Percentiles rank a stretch among this genome's conserved stretches.
Conservation (phyloP, 2,797 vertebrate genomes). For the Staurois parvus region DNA sequence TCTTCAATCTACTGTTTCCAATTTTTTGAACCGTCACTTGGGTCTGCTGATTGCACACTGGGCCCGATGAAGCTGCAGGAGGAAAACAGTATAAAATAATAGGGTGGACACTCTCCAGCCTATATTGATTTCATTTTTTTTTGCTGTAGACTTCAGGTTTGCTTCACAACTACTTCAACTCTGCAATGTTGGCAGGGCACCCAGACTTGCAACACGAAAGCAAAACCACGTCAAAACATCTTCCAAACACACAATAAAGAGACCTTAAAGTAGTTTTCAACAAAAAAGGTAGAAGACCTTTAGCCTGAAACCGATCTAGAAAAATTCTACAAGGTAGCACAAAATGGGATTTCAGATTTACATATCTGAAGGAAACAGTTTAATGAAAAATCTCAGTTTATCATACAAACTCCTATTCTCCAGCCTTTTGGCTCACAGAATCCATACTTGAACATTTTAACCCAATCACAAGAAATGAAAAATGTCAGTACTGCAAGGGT, state of each 20-base stretch:
- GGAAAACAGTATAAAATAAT: conserved; percentile 27
- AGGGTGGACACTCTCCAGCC: not conserved
- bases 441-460: too few relatives aligned
- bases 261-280: not conserved
- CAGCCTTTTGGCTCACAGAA: too few relatives aligned
- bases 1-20: conserved; percentile 98
- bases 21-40: conserved; percentile 98
- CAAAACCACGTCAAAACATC: not conserved
- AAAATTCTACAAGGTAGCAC: too few relatives aligned
- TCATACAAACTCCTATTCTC: too few relatives aligned
- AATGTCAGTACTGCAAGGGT: not conserved
- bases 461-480: too few relatives aligned
- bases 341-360: too few relatives aligned
- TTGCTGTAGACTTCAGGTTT: not conserved
- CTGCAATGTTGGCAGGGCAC: not conserved
- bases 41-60: conserved; percentile 98
- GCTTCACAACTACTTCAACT: not conserved
- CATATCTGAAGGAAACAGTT: too few relatives aligned
- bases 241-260: not conserved
- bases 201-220: not conserved
- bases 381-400: too few relatives aligned
- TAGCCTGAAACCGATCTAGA: too few relatives aligned
- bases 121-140: too few relatives aligned
- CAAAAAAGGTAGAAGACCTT: not conserved
- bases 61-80: conserved; percentile 91